phyloP scores from a whole-genome alignment of 2,888 invertebrate species.

The Perizoma flavofasciatum region DNA sequence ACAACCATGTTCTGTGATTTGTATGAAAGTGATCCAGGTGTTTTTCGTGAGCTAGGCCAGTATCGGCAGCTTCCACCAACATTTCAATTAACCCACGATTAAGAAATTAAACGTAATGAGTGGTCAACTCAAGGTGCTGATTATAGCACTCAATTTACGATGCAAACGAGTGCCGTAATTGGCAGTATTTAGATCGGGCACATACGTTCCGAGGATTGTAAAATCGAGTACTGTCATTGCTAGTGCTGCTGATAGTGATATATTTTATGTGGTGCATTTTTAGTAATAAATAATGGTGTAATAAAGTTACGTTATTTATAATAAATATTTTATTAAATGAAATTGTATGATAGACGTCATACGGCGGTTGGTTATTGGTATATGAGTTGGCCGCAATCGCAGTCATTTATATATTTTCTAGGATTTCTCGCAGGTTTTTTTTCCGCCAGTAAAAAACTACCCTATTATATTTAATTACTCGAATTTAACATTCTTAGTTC shows the following conservation, averaged over 20 bases:
- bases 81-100: constrained; percentile 79
- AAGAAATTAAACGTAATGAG: constrained; percentile 78
- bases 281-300: too few species aligned
- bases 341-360: too few species aligned
- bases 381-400: too few species aligned
- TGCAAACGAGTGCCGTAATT: constrained; percentile 56
- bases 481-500: too few species aligned
- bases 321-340: too few species aligned
- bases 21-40: constrained; percentile 24
- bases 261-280: constrained; percentile 4
- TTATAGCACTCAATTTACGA: constrained; percentile 60
- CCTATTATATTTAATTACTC: too few species aligned
- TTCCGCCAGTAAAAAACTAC: too few species aligned
- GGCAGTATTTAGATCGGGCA: constrained; percentile 49
- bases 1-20: not conserved
- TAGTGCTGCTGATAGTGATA: constrained; percentile 4
- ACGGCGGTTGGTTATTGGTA: too few species aligned
- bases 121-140: constrained; percentile 58
- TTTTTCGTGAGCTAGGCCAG: constrained; percentile 2
- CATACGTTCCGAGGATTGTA: constrained; percentile 5
- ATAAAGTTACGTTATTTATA: too few species aligned
- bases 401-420: too few species aligned
- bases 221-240: constrained; percentile 23
- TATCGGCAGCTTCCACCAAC: constrained; percentile 52
- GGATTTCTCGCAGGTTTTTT: too few species aligned